A percentile compares a stretch with the other conserved stretches of the same genome.
These are phyloP conservation scores for Bos javanicus DNA, from an alignment of 2,113 vertebrate genomes.

Conservation along the genomic window DNA sequence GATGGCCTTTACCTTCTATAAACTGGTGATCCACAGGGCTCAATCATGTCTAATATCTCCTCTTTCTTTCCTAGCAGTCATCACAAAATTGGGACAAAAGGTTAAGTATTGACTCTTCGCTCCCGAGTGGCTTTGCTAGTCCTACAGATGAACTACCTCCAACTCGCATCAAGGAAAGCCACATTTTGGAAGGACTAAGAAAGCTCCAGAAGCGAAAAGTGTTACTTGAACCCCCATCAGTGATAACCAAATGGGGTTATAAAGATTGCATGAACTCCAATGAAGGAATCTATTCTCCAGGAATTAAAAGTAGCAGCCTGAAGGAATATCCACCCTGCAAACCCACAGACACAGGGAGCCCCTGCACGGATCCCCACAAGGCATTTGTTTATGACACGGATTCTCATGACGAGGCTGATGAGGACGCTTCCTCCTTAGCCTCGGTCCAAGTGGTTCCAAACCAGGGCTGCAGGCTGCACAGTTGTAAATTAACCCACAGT, in stretches of 20 bases:
- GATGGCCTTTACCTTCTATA: background rate
- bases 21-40: conserved; percentile 16
- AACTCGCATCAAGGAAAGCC: conserved; percentile 89
- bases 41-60: conserved; percentile 46
- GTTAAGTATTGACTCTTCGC: conserved; percentile 88
- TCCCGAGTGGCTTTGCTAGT: conserved; percentile 88
- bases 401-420: conserved; percentile 84
- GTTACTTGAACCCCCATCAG: conserved; percentile 83
- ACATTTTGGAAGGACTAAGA: conserved; percentile 91
- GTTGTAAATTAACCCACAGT: conserved; percentile 86
- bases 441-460: conserved; percentile 79
- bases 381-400: conserved; percentile 88
- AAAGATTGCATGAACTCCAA: conserved; percentile 98
- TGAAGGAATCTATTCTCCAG: conserved; percentile 95
- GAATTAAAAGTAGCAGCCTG: conserved; percentile 84
- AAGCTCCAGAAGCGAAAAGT: conserved; percentile 89
- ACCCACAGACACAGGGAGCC: conserved; percentile 51
- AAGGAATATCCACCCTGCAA: conserved; percentile 76
- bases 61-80: conserved; percentile 77
- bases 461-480: conserved; percentile 81
- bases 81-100: conserved; percentile 92
- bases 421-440: conserved; percentile 80
- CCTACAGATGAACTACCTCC: conserved; percentile 87
- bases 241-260: conserved; percentile 89
- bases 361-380: conserved; percentile 70